phyloP scores from a whole-genome alignment of 2,113 vertebrate genomes.

The Dendropsophus ebraccatus region DNA sequence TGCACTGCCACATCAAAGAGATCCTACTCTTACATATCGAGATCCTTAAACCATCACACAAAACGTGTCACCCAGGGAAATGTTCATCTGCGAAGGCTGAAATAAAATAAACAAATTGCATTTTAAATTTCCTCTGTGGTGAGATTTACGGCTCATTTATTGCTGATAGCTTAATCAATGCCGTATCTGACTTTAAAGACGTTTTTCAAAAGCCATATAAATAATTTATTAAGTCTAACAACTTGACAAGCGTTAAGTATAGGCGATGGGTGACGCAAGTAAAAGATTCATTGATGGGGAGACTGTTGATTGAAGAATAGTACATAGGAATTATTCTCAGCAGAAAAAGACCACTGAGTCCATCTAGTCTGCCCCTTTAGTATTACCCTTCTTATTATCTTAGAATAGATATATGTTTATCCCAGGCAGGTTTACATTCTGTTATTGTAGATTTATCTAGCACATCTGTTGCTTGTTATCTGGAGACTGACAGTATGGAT shows the following conservation, averaged over 20 bases:
- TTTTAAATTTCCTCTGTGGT: not conserved
- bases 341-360: too few relatives aligned
- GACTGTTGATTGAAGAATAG: not conserved
- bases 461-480: too few relatives aligned
- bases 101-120: slow-evolving; percentile 8
- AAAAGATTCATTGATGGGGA: slow-evolving; percentile 2
- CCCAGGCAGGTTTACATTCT: too few relatives aligned
- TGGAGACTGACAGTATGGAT: too few relatives aligned
- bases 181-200: slow-evolving; percentile 15
- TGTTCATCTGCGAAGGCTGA: not conserved
- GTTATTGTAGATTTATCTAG: too few relatives aligned
- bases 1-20: not conserved
- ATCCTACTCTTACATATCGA: not conserved
- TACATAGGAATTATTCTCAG: too few relatives aligned
- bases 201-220: slow-evolving; percentile 16
- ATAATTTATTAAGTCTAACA: slow-evolving; percentile 46
- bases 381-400: too few relatives aligned
- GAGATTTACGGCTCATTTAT: slow-evolving; percentile 37
- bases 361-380: too few relatives aligned
- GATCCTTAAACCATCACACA: not conserved
- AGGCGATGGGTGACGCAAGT: not conserved
- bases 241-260: slow-evolving; percentile 39
- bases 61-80: not conserved
- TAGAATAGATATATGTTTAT: too few relatives aligned
- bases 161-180: slow-evolving; percentile 47